These are phyloP conservation scores for Drosophila atripex DNA, from an alignment of 2,888 invertebrate genomes.

Conservation along the genomic window DNA sequence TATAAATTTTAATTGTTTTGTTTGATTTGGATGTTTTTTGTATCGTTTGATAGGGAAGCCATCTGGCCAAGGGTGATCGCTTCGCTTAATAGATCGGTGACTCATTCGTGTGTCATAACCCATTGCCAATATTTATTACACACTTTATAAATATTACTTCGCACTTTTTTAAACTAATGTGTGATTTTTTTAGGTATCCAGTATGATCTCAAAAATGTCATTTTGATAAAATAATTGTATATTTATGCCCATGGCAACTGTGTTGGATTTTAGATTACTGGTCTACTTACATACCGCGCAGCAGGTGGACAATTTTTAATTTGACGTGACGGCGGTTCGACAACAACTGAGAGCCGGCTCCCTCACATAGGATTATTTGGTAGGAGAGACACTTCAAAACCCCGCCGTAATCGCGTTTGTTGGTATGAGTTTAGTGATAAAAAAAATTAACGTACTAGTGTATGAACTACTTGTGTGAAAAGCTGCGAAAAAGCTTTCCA, in stretches of 20 bases:
- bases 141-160: neutral
- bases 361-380: conserved; percentile 46
- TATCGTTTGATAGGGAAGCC: conserved; percentile 16
- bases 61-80: conserved; percentile 7
- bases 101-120: conserved; percentile 45
- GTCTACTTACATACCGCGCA: conserved; percentile 62
- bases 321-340: conserved; percentile 60
- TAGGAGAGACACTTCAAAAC: conserved; percentile 12
- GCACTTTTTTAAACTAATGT: conserved; percentile 12
- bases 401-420: neutral
- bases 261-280: neutral
- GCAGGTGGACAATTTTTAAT: conserved; percentile 31
- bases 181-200: neutral
- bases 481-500: conserved; percentile 38
- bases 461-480: conserved; percentile 21
- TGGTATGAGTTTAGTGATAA: conserved; percentile 40
- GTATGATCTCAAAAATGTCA: neutral
- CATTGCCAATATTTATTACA: conserved; percentile 1
- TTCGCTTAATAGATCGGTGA: conserved; percentile 34
- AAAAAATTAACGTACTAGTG: conserved; percentile 24
- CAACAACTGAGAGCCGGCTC: conserved; percentile 58
- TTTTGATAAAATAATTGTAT: neutral
- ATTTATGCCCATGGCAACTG: conserved; percentile 7
- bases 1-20: neutral
- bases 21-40: neutral